Conservation (phyloP, 1,140 invertebrate species). For the Pinna nobilis region DNA sequence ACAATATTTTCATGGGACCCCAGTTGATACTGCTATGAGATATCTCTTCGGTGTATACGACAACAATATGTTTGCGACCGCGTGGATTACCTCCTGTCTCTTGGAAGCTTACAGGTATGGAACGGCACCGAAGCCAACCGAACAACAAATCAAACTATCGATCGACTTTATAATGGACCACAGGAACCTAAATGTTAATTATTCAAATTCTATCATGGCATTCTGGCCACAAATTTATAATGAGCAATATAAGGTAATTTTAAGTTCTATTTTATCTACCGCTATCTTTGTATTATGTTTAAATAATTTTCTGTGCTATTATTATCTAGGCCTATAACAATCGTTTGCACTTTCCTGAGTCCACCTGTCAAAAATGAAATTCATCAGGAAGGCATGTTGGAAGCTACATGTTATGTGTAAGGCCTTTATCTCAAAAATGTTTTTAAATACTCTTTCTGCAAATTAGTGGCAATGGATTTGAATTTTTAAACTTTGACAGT, state of each 20-base stretch:
- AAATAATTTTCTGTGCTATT: neutral
- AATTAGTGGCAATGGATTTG: too few relatives aligned
- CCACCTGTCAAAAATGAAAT: too few relatives aligned
- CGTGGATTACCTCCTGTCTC: slow-evolving; percentile 63
- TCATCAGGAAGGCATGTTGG: too few relatives aligned
- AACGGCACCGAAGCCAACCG: slow-evolving; percentile 53
- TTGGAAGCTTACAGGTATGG: slow-evolving; percentile 63
- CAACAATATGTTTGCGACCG: slow-evolving; percentile 70
- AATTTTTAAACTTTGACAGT: too few relatives aligned
- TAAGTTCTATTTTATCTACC: neutral
- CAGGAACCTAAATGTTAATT: slow-evolving; percentile 52
- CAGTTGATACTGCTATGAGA: slow-evolving; percentile 51
- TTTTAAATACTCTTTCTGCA: too few relatives aligned
- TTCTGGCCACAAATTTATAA: slow-evolving; percentile 57
- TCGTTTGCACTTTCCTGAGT: too few relatives aligned
- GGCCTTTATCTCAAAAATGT: too few relatives aligned
- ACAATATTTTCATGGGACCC: slow-evolving; percentile 63
- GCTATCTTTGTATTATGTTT: neutral
- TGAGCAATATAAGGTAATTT: slow-evolving; percentile 36
- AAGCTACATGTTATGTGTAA: too few relatives aligned
- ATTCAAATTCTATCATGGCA: slow-evolving; percentile 55
- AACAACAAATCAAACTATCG: slow-evolving; percentile 41
- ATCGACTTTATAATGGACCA: slow-evolving; percentile 49
- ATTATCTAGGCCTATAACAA: too few relatives aligned
- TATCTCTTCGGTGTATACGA: slow-evolving; percentile 61